Conservation (phyloP, 2,888 invertebrate genomes). For the Dynastes maya region DNA sequence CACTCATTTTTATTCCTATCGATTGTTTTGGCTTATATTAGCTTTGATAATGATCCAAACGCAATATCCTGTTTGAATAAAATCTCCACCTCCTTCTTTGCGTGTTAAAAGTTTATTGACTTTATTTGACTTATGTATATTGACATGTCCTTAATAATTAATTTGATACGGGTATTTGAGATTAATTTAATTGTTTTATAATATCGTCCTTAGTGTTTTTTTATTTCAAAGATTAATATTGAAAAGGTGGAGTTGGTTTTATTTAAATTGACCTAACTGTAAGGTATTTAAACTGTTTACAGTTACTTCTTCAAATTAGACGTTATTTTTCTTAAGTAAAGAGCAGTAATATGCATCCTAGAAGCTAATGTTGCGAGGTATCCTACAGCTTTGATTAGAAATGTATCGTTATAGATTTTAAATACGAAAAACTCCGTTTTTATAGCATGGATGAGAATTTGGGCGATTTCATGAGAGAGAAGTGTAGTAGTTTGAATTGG, state of each 20-base stretch:
- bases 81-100: neutral
- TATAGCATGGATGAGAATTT: neutral
- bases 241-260: neutral
- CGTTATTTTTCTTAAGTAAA: neutral
- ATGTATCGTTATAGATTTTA: too few relatives aligned
- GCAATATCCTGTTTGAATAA: neutral
- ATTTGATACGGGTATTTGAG: slow-evolving; percentile 3
- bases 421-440: neutral
- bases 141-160: slow-evolving; percentile 14
- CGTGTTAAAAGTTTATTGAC: slow-evolving; percentile 30
- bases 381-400: too few relatives aligned
- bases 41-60: too few relatives aligned
- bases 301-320: neutral
- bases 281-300: neutral
- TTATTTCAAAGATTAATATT: too few relatives aligned
- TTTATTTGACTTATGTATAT: slow-evolving; percentile 2
- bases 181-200: too few relatives aligned
- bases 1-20: neutral
- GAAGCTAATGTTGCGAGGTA: too few relatives aligned
- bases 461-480: neutral
- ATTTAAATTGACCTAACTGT: too few relatives aligned
- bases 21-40: slow-evolving; percentile 1
- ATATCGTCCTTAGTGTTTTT: neutral
- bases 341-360: too few relatives aligned
- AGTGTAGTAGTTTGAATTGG: neutral